Evolutionary conservation across 2,113 vertebrate genomes (phyloP), one percentile per base, ranked within the genome.

Genomic region (Gadus macrocephalus): DNA sequence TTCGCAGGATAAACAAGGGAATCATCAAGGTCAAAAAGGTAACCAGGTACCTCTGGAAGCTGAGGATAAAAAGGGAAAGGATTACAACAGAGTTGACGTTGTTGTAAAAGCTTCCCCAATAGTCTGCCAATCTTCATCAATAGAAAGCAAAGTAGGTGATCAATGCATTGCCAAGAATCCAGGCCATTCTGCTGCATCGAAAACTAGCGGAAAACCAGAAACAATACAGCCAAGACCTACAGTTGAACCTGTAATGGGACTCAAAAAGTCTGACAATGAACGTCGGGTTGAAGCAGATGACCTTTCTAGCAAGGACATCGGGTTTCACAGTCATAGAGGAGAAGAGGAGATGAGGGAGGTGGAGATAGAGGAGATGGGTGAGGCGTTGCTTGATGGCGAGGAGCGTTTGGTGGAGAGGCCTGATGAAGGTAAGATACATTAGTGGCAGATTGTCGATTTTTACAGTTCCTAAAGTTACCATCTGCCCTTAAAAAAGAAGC

Each of bases 371-470:
- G 42, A 17, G 55, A 49, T 49, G 42, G 42, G 42, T 49, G 42
- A 9, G 42, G 42, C 11, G 42, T 7, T 49, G 42, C 12, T 49
- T 49, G 12, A 49, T 14, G 12, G 8, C 12, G 42, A 49, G 8
- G 42, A 49, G 42, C 42, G 8, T 9, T 49, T 14, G 19, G 2
- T 2, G 49, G 19, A 49, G 58, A 53, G 5, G 17, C 25, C 27
- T 1, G 15, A 73, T 68, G 25, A 77, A 79, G 84, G 84, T 89
- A 62, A 72, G 49, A 14, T 64, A 3, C 63, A 56, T 70, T 27
- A 4, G 1, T 62, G 1, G 14, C 58, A 20, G 15, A 28, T 56
- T 58, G 55, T 58, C 1, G 5, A 35, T 14, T 12, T 49, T 49
- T 9, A 49, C 8, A 49, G 42, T 49, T 12, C 42, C 42, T 9